Evolutionary conservation across 2,888 invertebrate genomes (phyloP).

Genomic region (Dyspetes luteomarginatus): DNA sequence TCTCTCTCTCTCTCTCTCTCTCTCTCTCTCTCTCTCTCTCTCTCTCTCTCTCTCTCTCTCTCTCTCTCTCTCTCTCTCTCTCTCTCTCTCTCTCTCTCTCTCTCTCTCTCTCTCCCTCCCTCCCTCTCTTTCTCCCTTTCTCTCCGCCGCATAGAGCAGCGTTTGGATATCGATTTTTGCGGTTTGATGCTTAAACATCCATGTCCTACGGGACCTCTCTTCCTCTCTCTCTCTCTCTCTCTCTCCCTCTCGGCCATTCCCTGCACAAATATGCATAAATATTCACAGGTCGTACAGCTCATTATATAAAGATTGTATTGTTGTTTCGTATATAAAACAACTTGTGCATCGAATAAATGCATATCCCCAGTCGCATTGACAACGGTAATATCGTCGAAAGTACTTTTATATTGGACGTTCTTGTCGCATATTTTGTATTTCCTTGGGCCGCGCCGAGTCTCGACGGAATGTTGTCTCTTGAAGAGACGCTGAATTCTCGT

Average conservation of each 20-base stretch:
- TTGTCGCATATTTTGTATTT: not conserved
- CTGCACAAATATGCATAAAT: constrained; percentile 30
- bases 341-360: not conserved
- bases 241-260: constrained; percentile 9
- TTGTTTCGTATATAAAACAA: not conserved
- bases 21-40: not conserved
- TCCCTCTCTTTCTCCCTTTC: too few species aligned
- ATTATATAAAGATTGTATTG: constrained; percentile 3
- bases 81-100: not conserved
- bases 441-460: constrained; percentile 1
- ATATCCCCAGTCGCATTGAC: not conserved
- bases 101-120: not conserved
- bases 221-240: not conserved
- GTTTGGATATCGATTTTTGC: constrained; percentile 59
- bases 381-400: not conserved
- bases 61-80: not conserved
- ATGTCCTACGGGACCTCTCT: not conserved
- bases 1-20: not conserved
- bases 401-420: constrained; percentile 41
- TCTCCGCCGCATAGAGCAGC: not conserved
- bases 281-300: constrained; percentile 24
- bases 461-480: constrained; percentile 17
- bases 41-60: not conserved
- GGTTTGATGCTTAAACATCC: constrained; percentile 38
- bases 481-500: constrained; percentile 1